A percentile compares a stretch with the other conserved stretches of the same genome.
Conservation (phyloP, 2,888 invertebrate species). For the Tetanocera ferruginea region DNA sequence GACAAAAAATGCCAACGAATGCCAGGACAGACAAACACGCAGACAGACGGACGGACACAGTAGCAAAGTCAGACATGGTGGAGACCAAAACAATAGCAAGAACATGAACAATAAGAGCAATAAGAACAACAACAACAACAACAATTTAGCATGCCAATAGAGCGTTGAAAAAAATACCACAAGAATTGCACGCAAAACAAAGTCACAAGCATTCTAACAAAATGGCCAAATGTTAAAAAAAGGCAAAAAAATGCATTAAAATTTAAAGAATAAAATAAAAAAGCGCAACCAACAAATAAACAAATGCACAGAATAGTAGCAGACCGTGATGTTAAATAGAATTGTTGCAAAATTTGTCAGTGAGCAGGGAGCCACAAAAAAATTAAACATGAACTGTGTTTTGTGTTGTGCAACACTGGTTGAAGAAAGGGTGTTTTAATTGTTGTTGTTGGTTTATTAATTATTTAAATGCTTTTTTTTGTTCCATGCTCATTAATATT, state of each 20-base stretch:
- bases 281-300: not conserved
- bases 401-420: too few relatives aligned
- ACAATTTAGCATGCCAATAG: constrained; percentile 12
- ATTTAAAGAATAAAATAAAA: not conserved
- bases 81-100: not conserved
- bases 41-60: not conserved
- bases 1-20: not conserved
- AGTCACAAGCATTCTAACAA: constrained; percentile 13
- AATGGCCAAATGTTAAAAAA: constrained; percentile 1
- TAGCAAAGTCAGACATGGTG: not conserved
- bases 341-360: constrained; percentile 22
- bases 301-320: not conserved
- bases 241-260: not conserved
- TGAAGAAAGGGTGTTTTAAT: not conserved
- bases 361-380: not conserved
- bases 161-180: not conserved
- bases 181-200: constrained; percentile 23
- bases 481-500: not conserved
- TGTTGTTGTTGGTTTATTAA: not conserved
- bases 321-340: not conserved
- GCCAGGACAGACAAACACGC: not conserved
- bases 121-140: constrained; percentile 14
- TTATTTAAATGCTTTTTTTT: constrained; percentile 1
- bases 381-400: not conserved
- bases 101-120: not conserved